These are phyloP conservation scores for Kryptopterus vitreolus DNA, from an alignment of 2,797 vertebrate species.

Conservation along the genomic window DNA sequence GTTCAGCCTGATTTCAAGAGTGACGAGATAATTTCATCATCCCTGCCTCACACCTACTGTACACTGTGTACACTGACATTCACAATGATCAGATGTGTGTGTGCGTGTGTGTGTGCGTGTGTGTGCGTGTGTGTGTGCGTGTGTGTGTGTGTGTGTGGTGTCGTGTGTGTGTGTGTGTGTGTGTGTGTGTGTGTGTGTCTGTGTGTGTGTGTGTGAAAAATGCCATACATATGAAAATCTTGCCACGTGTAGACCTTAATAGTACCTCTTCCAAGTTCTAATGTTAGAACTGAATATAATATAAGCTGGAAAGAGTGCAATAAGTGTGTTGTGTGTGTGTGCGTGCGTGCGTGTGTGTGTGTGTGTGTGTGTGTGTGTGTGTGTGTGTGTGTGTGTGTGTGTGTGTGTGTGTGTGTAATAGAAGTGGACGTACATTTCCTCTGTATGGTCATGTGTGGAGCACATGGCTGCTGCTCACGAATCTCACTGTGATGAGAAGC, in stretches of 20 bases:
- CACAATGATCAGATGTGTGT: neutral
- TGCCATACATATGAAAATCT: neutral
- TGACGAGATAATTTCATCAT: slow-evolving; percentile 23
- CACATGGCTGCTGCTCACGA: slow-evolving; percentile 63
- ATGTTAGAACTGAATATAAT: neutral
- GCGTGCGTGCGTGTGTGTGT: too few relatives aligned
- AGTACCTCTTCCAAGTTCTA: neutral
- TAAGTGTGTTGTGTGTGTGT: neutral
- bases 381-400: slow-evolving; percentile 6
- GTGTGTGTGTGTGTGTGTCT: neutral
- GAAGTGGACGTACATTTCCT: slow-evolving; percentile 61
- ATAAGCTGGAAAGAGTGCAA: neutral
- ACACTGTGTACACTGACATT: neutral
- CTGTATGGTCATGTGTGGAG: slow-evolving; percentile 65
- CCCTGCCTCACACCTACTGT: slow-evolving; percentile 3
- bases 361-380: neutral
- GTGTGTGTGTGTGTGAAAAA: neutral
- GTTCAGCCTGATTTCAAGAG: neutral
- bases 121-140: neutral
- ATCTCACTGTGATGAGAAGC: slow-evolving; percentile 66
- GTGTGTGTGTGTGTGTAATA: slow-evolving; percentile 42
- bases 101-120: slow-evolving; percentile 6
- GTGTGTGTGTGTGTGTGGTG: neutral
- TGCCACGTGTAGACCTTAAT: neutral
- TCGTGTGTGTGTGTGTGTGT: neutral